Evolutionary conservation across 2,113 vertebrate genomes (phyloP).

Genomic region (Fregetta grallaria): DNA sequence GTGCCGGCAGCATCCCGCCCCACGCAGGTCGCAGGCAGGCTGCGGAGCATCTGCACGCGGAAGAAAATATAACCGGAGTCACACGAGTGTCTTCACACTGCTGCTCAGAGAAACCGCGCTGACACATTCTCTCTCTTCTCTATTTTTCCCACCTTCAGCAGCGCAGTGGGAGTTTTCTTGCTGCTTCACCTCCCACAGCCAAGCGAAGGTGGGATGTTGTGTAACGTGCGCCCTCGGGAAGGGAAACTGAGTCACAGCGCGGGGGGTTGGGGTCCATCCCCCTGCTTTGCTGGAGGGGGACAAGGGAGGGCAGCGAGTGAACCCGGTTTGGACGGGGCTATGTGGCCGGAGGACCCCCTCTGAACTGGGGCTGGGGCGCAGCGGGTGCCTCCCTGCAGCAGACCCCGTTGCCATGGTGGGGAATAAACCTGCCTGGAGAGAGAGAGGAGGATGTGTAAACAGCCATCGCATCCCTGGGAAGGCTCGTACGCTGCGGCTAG

Average conservation of each 20-base stretch:
- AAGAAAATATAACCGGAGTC: not conserved
- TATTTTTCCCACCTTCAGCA: not conserved
- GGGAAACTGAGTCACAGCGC: not conserved
- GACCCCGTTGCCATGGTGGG: not conserved
- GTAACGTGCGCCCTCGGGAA: not conserved
- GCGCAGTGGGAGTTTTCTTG: not conserved
- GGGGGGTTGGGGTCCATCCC: not conserved
- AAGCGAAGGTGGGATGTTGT: not conserved
- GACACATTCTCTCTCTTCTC: not conserved
- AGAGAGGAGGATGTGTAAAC: not conserved
- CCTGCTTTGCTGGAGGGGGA: not conserved
- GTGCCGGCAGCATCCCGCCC: rapidly evolving
- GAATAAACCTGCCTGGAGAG: constrained; percentile 26
- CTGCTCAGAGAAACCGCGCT: not conserved
- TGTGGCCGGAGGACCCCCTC: rapidly evolving
- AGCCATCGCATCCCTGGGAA: not conserved
- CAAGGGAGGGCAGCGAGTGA: rapidly evolving
- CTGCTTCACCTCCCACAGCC: not conserved
- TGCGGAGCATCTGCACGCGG: rapidly evolving
- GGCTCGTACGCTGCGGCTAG: rapidly evolving
- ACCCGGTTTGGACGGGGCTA: rapidly evolving
- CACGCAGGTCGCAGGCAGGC: rapidly evolving
- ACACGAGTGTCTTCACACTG: rapidly evolving
- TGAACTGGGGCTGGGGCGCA: rapidly evolving
- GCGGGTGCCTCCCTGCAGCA: not conserved